Evolutionary conservation across 1,140 invertebrate species (phyloP), one percentile per base, ranked within the genome.

Genomic region (Agrilus planipennis): DNA sequence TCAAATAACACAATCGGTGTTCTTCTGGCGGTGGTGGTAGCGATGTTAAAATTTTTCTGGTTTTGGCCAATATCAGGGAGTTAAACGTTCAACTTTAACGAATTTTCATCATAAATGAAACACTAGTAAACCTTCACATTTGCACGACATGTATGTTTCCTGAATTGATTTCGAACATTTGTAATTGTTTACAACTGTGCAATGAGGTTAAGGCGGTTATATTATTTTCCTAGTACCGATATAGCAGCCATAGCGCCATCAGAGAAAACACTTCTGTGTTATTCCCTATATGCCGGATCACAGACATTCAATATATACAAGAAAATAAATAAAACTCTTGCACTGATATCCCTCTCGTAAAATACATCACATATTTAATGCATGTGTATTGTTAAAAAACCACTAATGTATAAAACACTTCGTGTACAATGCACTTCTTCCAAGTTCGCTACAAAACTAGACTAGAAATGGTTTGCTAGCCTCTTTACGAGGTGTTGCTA

Each of bases 231-330:
- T 54, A 48, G 39, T 45, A 40, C 43, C 34, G 35, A 46, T 51
- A 55, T 55, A 55, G 52, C 54, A 49, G 55, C 57, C 55, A 60
- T 60, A 55, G 51, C 52, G 54, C 50, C 49, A 50, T 57, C 53
- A 45, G 49, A 43, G 42, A 54, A 47, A 58, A 53, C 56, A 56
- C 52, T 53, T 49, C n/a, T n/a, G 45, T 47, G 44, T 51, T 54
- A 48, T 45, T 42, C 49, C 42, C 29, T 21, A 36, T 29, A 23
- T 34, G 41, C 36, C 35, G 42, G 28, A 34, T 19, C 23, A 31
- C 34, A 31, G 29, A 25, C 32, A 42, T 41, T 17, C 32, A 20
- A 27, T 43, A 36, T 36, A 36, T 36, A 36, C n/a, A n/a, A n/a
- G n/a, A n/a, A 36, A 7, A 9, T 36, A 36, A 36, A 21, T 6